These are phyloP conservation scores for Onychomys arenicola DNA, from an alignment of 2,797 vertebrate genomes.

Conservation along the genomic window DNA sequence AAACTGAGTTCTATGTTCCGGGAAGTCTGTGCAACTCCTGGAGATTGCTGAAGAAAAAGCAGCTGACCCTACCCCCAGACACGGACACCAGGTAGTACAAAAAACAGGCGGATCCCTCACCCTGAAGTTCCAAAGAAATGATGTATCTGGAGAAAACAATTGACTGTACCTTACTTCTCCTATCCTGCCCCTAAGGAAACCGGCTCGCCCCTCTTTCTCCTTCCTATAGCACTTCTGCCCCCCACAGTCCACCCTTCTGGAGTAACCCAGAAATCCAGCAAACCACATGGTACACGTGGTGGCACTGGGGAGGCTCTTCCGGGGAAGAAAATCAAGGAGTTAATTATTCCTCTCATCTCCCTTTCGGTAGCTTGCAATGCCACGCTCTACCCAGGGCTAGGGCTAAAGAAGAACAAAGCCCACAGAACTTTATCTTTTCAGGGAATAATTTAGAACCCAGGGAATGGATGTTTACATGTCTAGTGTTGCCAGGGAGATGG, in stretches of 20 bases:
- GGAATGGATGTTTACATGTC: background rate
- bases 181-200: background rate
- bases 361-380: background rate
- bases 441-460: background rate
- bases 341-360: background rate
- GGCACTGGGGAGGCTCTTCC: background rate
- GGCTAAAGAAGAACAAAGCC: background rate
- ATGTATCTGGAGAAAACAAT: background rate
- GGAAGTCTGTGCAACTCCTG: background rate
- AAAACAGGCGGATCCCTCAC: background rate
- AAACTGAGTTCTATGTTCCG: background rate
- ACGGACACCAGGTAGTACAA: background rate
- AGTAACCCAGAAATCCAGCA: background rate
- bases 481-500: background rate
- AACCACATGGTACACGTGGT: background rate
- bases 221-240: no score
- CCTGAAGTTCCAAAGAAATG: no score
- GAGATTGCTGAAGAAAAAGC: background rate
- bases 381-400: background rate
- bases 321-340: background rate
- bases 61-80: background rate
- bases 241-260: background rate
- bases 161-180: background rate
- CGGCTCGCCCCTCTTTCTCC: accelerated
- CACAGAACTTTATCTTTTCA: no score